A percentile compares a stretch with the other conserved stretches of the same genome.
These are phyloP conservation scores for Atlantisia rogersi DNA, from an alignment of 2,113 vertebrate genomes.

Conservation along the genomic window DNA sequence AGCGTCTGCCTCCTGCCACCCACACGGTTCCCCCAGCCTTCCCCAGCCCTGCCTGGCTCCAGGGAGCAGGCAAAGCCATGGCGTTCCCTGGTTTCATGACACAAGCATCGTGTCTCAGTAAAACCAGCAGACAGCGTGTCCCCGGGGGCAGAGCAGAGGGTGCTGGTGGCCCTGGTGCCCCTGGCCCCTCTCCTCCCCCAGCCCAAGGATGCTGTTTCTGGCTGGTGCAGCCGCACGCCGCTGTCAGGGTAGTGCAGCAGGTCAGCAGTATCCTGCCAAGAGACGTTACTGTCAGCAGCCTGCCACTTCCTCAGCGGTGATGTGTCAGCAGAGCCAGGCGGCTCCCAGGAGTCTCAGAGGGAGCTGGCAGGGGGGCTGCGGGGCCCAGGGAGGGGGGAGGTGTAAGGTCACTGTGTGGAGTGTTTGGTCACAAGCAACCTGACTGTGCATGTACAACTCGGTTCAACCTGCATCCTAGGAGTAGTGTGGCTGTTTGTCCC, in stretches of 20 bases:
- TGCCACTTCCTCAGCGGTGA: not conserved
- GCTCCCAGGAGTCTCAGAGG: not conserved
- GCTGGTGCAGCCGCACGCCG: rapidly evolving
- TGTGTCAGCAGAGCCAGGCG: not conserved
- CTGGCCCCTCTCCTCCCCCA: not conserved
- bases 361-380: not conserved
- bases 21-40: too few species aligned
- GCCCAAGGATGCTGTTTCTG: rapidly evolving
- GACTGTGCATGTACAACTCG: rapidly evolving
- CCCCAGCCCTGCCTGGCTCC: not conserved
- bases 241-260: not conserved
- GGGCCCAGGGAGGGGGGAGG: not conserved
- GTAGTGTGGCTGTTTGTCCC: not conserved
- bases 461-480: not conserved
- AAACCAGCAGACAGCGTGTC: rapidly evolving
- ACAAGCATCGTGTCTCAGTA: rapidly evolving
- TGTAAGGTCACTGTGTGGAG: rapidly evolving
- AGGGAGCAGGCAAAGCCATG: rapidly evolving
- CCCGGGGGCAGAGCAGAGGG: rapidly evolving
- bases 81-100: not conserved
- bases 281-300: not conserved
- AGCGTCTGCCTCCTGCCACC: not conserved
- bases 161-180: not conserved
- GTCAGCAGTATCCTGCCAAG: not conserved
- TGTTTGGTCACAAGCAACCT: not conserved